These are phyloP conservation scores for Catalaphyllia jardinei DNA, from an alignment of 64 coral and sea anemone species.

Conservation along the genomic window DNA sequence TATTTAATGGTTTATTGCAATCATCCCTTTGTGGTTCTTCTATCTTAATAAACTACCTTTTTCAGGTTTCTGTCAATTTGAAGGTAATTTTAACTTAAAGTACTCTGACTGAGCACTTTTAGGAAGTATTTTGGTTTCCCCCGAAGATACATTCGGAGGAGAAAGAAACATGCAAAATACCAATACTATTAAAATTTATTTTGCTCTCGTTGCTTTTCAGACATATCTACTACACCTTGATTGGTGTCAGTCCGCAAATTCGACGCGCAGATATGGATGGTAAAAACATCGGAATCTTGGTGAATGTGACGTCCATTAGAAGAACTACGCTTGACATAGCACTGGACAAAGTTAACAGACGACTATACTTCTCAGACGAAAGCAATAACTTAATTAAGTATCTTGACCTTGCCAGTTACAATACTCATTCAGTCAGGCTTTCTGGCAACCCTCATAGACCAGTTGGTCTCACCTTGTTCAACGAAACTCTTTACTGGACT, in stretches of 20 bases:
- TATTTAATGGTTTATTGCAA: too few species aligned
- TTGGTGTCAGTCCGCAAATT: slow-evolving; percentile 3
- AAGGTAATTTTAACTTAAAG: too few species aligned
- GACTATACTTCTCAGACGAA: slow-evolving; percentile 11
- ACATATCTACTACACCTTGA: slow-evolving; percentile 17
- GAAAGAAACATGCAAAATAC: too few species aligned
- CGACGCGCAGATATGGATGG: slow-evolving; percentile 38
- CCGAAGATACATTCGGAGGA: too few species aligned
- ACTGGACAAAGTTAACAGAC: slow-evolving; percentile 1
- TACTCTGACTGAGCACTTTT: too few species aligned
- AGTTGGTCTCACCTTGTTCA: slow-evolving; percentile 3
- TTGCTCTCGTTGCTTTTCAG: background rate
- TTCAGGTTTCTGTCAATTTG: too few species aligned
- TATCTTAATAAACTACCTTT: too few species aligned
- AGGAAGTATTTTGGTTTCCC: too few species aligned
- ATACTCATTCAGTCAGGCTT: background rate
- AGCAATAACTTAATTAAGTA: slow-evolving; percentile 1
- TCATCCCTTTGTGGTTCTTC: too few species aligned
- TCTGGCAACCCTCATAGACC: background rate
- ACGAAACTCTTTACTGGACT: slow-evolving; percentile 31
- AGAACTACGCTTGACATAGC: slow-evolving; percentile 14
- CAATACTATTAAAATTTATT: background rate
- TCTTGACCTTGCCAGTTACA: background rate
- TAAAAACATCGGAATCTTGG: background rate
- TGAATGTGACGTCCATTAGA: slow-evolving; percentile 3